Base-by-base conservation (phyloP, 2,797 vertebrate species). In the Hydrocynus forskahlii region DNA sequence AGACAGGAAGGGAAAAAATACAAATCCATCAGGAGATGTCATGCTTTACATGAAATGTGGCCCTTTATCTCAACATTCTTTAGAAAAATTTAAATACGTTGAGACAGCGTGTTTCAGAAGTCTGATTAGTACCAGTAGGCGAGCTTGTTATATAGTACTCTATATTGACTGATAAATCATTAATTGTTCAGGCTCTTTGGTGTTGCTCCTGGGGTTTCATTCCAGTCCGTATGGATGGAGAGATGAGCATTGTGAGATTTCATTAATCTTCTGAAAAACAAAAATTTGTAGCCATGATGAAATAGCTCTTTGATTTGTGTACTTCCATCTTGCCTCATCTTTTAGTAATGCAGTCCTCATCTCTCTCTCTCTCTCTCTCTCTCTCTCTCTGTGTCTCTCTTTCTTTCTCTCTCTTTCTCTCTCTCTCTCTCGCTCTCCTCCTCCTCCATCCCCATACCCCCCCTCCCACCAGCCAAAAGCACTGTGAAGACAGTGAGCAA, bases 401-500 rank as follows among this genome's bases (percentile, higher is more conserved):
- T 21, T 66, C 78, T 67, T 14, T 59, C 73, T 60, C 52, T 87
- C 88, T 88, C 87, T 88, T 52, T 71, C 40, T 55, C 59, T 81
- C 54, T 71, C 29, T 66, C 78, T 67, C 19, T 59, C 73, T 60
- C 52, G 86, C 88, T 88, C 87, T 88, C 67, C 66, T 23, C 60
- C 50, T 12, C 45, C 45, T 12, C 12, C 1, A 1, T 48, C 7
- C 45, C 45, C 45, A 8, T 2, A 48, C 92, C 88, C 92, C 89
- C 86, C 79, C 91, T 84, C 88, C 87, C 82, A 69, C 82, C 91
- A 99, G 97, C 95, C 92, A 96, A 97, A 89, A 97, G 96, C 95
- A 97, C 95, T 93, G 98, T 98, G 95, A 96, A 97, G 95, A 97
- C 95, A 4, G 95, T 98, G 92, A 97, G 97, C 95, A 96, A 96